Percentiles rank a stretch among this genome's conserved stretches.
phyloP scores from a whole-genome alignment of 37 sponge, comb jelly and placozoan species.

The Diacarnus erythraeanus region DNA sequence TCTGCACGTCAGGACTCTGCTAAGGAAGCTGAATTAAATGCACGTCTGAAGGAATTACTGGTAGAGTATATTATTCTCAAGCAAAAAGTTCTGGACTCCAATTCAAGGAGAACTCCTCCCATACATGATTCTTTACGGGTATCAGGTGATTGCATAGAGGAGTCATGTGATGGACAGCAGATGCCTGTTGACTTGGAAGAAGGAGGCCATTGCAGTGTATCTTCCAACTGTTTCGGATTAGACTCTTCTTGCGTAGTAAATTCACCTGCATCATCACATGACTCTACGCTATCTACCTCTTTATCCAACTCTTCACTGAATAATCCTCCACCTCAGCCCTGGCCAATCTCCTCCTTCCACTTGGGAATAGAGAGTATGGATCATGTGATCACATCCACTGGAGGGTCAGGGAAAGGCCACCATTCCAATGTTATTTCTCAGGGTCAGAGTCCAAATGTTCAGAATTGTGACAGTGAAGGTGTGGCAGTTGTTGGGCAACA shows the following conservation, averaged over 20 bases:
- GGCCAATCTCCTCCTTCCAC: slow-evolving; percentile 21
- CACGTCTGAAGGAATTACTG: background rate
- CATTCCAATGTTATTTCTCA: too few species aligned
- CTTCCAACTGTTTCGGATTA: background rate
- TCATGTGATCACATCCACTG: background rate
- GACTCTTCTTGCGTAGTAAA: background rate
- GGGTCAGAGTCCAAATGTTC: too few species aligned
- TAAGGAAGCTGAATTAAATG: background rate
- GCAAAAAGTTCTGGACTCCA: background rate
- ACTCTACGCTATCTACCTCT: background rate
- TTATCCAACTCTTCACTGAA: background rate
- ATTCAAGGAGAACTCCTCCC: background rate
- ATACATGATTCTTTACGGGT: too few species aligned
- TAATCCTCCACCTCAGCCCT: slow-evolving; percentile 17
- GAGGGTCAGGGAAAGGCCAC: too few species aligned
- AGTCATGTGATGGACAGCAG: background rate
- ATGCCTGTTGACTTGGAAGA: background rate
- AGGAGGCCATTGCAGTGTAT: background rate
- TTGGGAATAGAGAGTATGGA: background rate
- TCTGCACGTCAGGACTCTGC: background rate
- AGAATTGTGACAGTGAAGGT: too few species aligned
- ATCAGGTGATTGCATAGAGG: background rate
- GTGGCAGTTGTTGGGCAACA: too few species aligned
- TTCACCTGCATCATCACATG: background rate
- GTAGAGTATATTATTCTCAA: background rate